Base-by-base conservation (phyloP, 2,113 vertebrate genomes). In the Oryzias curvinotus region DNA sequence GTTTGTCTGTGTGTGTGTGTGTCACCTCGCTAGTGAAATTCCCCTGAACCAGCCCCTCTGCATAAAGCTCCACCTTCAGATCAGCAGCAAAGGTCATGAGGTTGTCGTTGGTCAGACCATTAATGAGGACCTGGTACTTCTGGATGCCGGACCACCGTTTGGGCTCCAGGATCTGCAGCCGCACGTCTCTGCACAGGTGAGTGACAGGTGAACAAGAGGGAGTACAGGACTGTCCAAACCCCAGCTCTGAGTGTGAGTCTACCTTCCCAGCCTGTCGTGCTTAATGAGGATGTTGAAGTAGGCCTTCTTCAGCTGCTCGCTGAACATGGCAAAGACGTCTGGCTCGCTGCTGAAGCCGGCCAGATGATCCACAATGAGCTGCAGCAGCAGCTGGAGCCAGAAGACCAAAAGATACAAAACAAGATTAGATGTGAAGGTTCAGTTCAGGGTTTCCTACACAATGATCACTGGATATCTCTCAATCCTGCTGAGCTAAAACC, bases 271-370 rank as follows among this genome's bases (percentile, higher is more conserved):
- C 5, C 93, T 92, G 73, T 96, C 95, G 0, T 96, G 95, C 52
- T 94, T 98, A 80, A 98, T 97, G 68, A 98, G 95, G 67, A 96
- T 92, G 88, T 98, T 98, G 88, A 93, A 98, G 82, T 98, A 98
- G 0, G 93, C 94, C 70, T 98, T 98, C 89, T 97, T 98, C 78
- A 98, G 83, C 81, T 98, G 96, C 75, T 98, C 95, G 0, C 83
- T 90, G 81, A 98, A 98, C 96, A 98, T 98, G 64, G 87, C 82
- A 80, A 97, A 98, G 57, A 98, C 96, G 1, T 93, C 92, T 4
- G 89, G 90, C 46, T 94, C 91, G 1, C 95, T 90, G 68, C 60
- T 91, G 91, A 98, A 98, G 74, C 94, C 92, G 0, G 95, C 87
- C 84, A 98, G 84, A 81, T 98, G 91, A 83, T 97, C 95, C 19